Percentiles rank a stretch among this genome's conserved stretches.
These are phyloP conservation scores for Ophion slaviceki DNA, from an alignment of 2,888 invertebrate species.

Conservation along the genomic window DNA sequence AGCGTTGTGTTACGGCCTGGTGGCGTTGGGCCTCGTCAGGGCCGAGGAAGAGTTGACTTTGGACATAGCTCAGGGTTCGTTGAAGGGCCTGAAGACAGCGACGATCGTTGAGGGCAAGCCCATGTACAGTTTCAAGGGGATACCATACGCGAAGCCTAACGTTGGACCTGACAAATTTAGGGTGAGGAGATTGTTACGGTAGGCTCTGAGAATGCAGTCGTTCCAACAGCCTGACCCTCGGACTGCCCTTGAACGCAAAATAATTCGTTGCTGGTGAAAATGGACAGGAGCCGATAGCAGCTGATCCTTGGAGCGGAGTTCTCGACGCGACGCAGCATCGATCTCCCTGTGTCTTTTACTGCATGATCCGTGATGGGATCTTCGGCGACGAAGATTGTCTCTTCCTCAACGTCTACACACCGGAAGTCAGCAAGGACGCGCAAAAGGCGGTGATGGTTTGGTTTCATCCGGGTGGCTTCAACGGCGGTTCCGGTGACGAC, in stretches of 20 bases:
- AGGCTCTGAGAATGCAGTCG: too few relatives aligned
- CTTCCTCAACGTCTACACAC: slow-evolving; percentile 78
- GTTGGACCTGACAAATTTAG: slow-evolving; percentile 75
- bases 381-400: slow-evolving; percentile 79
- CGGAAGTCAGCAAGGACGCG: slow-evolving; percentile 74
- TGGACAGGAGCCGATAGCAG: slow-evolving; percentile 71
- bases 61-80: slow-evolving; percentile 76
- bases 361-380: slow-evolving; percentile 73
- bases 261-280: background rate
- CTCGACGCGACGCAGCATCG: slow-evolving; percentile 77
- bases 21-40: slow-evolving; percentile 43
- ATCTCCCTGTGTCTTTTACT: slow-evolving; percentile 75
- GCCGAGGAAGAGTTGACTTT: slow-evolving; percentile 74
- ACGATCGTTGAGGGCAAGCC: slow-evolving; percentile 72
- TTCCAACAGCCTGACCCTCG: background rate
- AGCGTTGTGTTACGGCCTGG: slow-evolving; percentile 65
- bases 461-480: slow-evolving; percentile 76
- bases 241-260: background rate
- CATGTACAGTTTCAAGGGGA: slow-evolving; percentile 79
- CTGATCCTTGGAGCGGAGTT: slow-evolving; percentile 77
- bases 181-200: slow-evolving; percentile 67
- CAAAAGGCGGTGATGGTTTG: slow-evolving; percentile 78
- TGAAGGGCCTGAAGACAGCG: slow-evolving; percentile 76
- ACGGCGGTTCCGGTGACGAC: slow-evolving; percentile 73
- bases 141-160: slow-evolving; percentile 79